A percentile compares a stretch with the other conserved stretches of the same genome.
phyloP scores from a whole-genome alignment of 2,113 vertebrate genomes.

The Corvus hawaiiensis region DNA sequence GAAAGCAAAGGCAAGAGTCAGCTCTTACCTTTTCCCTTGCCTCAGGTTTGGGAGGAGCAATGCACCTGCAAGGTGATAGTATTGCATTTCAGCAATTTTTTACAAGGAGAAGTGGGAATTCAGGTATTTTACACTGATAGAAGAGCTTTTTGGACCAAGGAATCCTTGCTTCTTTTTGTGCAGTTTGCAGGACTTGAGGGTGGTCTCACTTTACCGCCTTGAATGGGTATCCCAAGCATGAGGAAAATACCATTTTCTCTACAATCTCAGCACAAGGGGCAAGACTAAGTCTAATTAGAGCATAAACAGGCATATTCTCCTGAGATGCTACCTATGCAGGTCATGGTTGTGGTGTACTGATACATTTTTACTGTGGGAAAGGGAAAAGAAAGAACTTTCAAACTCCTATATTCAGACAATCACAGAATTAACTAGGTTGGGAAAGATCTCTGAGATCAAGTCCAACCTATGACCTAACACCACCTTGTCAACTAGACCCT shows the following conservation, averaged over 20 bases:
- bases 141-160: background rate
- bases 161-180: background rate
- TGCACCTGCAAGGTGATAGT: background rate
- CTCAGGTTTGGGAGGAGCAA: background rate
- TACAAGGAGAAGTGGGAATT: background rate
- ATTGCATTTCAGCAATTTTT: background rate
- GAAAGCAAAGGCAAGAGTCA: background rate
- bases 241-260: background rate
- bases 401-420: background rate
- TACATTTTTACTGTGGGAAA: background rate
- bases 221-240: background rate
- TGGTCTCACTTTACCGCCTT: background rate
- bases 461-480: background rate
- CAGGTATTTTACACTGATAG: background rate
- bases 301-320: background rate
- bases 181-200: background rate
- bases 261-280: background rate
- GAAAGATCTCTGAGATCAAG: background rate
- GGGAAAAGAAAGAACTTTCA: background rate
- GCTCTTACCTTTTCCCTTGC: background rate
- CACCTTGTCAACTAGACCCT: background rate
- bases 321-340: background rate
- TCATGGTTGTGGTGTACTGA: background rate
- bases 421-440: background rate
- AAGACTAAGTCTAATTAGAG: background rate